These are phyloP conservation scores for Hoplostethus mediterraneus DNA, from an alignment of 2,797 vertebrate genomes.

Conservation along the genomic window DNA sequence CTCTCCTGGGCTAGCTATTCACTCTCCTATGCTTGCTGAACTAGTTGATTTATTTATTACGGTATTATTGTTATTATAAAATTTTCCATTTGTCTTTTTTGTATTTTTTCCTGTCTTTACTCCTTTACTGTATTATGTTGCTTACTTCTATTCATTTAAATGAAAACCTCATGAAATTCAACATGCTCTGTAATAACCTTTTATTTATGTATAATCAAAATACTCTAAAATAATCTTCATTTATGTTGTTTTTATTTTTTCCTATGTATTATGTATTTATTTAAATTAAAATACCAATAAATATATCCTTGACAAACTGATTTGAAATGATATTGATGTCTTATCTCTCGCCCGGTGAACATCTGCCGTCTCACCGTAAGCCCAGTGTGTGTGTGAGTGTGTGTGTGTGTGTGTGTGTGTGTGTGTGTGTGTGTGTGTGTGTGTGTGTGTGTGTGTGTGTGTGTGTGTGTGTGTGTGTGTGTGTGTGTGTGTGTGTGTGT, in stretches of 20 bases:
- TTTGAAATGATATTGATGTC: neutral
- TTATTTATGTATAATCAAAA: too few species aligned
- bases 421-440: neutral
- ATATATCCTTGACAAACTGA: neutral
- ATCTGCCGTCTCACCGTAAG: conserved; percentile 3
- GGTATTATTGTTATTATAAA: too few species aligned
- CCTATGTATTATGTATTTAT: neutral
- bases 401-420: neutral
- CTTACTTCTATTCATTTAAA: too few species aligned
- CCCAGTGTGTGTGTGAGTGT: neutral
- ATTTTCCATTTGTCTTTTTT: too few species aligned
- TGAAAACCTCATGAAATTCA: too few species aligned
- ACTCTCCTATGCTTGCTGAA: too few species aligned
- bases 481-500: neutral
- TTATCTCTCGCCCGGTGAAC: neutral
- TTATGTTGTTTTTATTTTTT: neutral
- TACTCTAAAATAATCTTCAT: too few species aligned
- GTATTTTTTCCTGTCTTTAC: too few species aligned
- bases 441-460: neutral
- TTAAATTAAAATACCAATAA: neutral
- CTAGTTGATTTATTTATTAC: too few species aligned
- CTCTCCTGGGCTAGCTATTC: too few species aligned
- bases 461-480: neutral
- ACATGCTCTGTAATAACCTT: too few species aligned
- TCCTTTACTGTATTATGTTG: too few species aligned